These are phyloP conservation scores for Sesia bembeciformis DNA, from an alignment of 2,888 invertebrate genomes.

Conservation along the genomic window DNA sequence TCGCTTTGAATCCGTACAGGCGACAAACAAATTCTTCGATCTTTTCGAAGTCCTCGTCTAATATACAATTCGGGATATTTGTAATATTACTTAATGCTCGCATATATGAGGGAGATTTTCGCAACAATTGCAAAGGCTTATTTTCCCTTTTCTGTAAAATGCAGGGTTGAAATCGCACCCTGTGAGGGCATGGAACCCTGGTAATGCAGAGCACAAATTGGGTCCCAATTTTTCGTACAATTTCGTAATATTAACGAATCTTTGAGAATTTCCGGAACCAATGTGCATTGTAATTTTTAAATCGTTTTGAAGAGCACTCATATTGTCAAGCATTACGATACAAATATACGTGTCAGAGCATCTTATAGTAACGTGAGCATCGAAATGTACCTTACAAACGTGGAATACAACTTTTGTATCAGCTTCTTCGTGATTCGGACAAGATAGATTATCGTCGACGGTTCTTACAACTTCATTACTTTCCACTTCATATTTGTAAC, in stretches of 20 bases:
- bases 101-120: slow-evolving; percentile 2
- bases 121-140: slow-evolving; percentile 9
- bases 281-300: slow-evolving; percentile 12
- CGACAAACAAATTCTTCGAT: slow-evolving; percentile 1
- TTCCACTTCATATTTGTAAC: slow-evolving; percentile 6
- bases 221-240: slow-evolving; percentile 15
- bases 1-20: background rate
- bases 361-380: slow-evolving; percentile 3
- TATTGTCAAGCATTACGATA: slow-evolving; percentile 7
- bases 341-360: slow-evolving; percentile 8
- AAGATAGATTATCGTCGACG: background rate
- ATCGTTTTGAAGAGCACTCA: slow-evolving; percentile 4
- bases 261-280: slow-evolving; percentile 11
- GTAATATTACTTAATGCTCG: slow-evolving; percentile 2
- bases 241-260: slow-evolving; percentile 13
- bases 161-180: slow-evolving; percentile 21
- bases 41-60: background rate
- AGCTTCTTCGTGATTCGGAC: slow-evolving; percentile 4
- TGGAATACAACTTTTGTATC: slow-evolving; percentile 6
- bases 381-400: slow-evolving; percentile 2
- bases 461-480: slow-evolving; percentile 3
- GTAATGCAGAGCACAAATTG: slow-evolving; percentile 14
- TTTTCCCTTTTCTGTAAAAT: slow-evolving; percentile 13
- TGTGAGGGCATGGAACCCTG: slow-evolving; percentile 22
- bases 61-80: slow-evolving; percentile 1